Evolutionary conservation across 2,797 vertebrate genomes (phyloP).

Genomic region (Microctenopoma steveboyesi): DNA sequence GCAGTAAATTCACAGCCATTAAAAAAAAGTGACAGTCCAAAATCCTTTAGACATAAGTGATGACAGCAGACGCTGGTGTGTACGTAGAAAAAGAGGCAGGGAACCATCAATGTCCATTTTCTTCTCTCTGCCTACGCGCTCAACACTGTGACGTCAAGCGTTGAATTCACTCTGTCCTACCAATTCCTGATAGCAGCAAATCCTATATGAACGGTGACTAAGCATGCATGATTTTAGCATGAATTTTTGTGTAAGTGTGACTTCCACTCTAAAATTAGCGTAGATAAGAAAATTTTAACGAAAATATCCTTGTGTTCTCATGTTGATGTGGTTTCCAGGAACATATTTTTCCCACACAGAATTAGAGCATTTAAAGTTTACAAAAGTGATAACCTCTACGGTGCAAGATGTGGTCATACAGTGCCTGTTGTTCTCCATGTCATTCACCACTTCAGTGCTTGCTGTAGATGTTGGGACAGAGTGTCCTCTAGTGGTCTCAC

Average conservation of each 20-base stretch:
- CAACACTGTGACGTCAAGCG: neutral
- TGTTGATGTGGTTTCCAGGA: neutral
- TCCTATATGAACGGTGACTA: neutral
- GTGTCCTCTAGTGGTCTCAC: conserved; percentile 54
- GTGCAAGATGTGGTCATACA: neutral
- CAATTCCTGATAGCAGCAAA: neutral
- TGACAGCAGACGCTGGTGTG: conserved; percentile 5
- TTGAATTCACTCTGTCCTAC: neutral
- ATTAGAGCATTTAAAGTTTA: neutral
- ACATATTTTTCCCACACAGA: neutral
- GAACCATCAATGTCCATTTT: neutral
- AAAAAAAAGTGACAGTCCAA: neutral
- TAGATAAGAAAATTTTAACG: neutral
- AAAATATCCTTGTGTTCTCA: neutral
- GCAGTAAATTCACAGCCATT: neutral
- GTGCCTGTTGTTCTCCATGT: neutral
- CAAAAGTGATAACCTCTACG: neutral
- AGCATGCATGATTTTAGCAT: neutral
- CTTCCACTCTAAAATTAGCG: neutral
- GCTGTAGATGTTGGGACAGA: conserved; percentile 32
- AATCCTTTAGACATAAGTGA: conserved; percentile 7
- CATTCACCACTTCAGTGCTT: neutral
- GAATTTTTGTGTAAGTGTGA: neutral
- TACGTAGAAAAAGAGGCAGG: neutral
- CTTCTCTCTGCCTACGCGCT: neutral